Evolutionary conservation across 1,140 invertebrate genomes (phyloP), one percentile per base, ranked within the genome.

Genomic region (Hyles euphorbiae): DNA sequence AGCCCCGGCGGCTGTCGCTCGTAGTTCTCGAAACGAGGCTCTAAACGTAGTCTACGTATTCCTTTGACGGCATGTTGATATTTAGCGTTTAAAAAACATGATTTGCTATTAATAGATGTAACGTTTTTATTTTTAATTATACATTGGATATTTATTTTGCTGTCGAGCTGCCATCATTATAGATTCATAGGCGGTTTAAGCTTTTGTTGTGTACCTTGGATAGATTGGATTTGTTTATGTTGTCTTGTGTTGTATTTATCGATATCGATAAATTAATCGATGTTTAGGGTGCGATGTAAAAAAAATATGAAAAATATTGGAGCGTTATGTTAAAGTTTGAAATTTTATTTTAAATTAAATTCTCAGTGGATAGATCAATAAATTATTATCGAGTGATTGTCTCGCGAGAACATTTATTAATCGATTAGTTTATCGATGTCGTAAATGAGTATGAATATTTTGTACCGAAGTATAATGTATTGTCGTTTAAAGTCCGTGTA

Each of bases 91-190:
- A 44, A 54, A 36, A 54, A 53, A 12, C 11, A 54, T 44, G 2
- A 44, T 54, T 54, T 44, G 53, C 53, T 54, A 44, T 54, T 8
- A 40, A 53, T 40, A 50, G 12, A 32, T 50, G 33, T 11, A 50
- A 50, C 6, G 8, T 50, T 32, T 6, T 11, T 53, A 40, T 52
- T 49, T 61, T 53, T 53, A 5, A 40, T 36, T 44, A 54, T 44
- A 43, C n/a, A 22, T 48, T 48, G 7, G 12, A 48, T 56, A 67
- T 65, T 65, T 70, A 67, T 72, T 71, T 75, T 61, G 73, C 72
- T 74, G 65, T 81, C 67, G 68, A 85, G 80, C 80, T 83, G 83
- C 83, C 83, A 83, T 81, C 72, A 71, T 78, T 72, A 32, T 68
- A 68, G 61, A 54, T 49, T 46, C 58, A 60, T 68, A 68, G 66